phyloP scores from a whole-genome alignment of 92 coral and sea anemone genomes.

The Galaxea fascicularis region DNA sequence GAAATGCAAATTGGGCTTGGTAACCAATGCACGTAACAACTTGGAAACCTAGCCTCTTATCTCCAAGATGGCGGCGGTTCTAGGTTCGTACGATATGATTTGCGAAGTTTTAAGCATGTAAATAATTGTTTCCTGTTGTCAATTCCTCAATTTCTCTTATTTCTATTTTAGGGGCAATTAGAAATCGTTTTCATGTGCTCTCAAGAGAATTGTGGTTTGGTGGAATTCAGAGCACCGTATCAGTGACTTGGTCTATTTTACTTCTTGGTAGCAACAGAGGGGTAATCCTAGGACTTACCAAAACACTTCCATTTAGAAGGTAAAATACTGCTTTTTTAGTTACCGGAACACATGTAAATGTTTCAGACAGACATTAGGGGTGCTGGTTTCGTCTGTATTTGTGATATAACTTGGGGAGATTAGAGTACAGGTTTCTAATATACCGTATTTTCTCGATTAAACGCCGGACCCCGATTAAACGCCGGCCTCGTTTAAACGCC shows the following conservation, averaged over 20 bases:
- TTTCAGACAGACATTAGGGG: too few species aligned
- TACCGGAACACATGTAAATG: background rate
- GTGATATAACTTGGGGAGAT: too few species aligned
- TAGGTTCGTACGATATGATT: slow-evolving; percentile 3
- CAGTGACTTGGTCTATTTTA: slow-evolving; percentile 30
- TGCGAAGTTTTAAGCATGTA: background rate
- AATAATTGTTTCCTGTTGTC: too few species aligned
- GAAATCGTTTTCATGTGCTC: slow-evolving; percentile 23
- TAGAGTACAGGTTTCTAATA: too few species aligned
- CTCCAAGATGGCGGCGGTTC: slow-evolving; percentile 70
- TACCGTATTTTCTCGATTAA: too few species aligned
- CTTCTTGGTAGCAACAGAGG: slow-evolving; percentile 22
- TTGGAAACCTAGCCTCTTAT: slow-evolving; percentile 40
- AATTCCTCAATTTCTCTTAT: background rate
- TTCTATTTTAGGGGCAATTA: slow-evolving; percentile 6
- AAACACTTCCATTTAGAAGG: slow-evolving; percentile 27
- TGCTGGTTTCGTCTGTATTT: too few species aligned
- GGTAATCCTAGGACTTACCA: background rate
- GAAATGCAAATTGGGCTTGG: slow-evolving; percentile 47
- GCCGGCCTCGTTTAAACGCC: too few species aligned
- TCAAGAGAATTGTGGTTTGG: slow-evolving; percentile 24
- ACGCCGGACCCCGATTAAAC: too few species aligned
- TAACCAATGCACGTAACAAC: slow-evolving; percentile 14
- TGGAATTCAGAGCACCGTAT: slow-evolving; percentile 14
- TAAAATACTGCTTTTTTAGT: background rate